Conservation (phyloP, 1,140 invertebrate species). For the Trichonephila clavata region DNA sequence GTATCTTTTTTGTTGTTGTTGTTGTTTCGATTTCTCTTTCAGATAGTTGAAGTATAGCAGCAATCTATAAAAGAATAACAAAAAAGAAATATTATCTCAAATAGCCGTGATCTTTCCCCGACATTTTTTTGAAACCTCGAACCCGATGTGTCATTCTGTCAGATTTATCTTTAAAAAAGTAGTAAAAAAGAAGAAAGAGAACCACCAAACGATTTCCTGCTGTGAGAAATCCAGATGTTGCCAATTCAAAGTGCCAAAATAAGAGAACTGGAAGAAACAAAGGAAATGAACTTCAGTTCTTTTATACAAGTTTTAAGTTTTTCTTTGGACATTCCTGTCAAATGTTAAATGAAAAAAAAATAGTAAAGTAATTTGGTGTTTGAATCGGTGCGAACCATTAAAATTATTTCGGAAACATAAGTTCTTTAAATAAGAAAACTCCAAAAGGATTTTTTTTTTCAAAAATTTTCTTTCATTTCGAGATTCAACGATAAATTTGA, state of each 20-base stretch:
- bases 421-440: no score
- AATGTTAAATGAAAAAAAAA: not conserved
- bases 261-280: conserved; percentile 32
- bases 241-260: conserved; percentile 58
- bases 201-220: conserved; percentile 50
- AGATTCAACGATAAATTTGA: no score
- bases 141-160: conserved; percentile 68
- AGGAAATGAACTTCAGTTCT: conserved; percentile 55
- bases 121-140: conserved; percentile 64
- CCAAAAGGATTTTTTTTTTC: no score
- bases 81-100: conserved; percentile 2
- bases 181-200: conserved; percentile 2
- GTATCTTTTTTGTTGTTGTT: not conserved
- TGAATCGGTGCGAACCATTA: not conserved
- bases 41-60: not conserved
- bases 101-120: conserved; percentile 62
- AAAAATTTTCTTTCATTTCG: no score
- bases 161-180: conserved; percentile 54
- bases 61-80: conserved; percentile 10
- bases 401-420: not conserved
- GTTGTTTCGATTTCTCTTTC: not conserved
- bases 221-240: conserved; percentile 58
- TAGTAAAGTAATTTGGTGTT: not conserved
- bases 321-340: conserved; percentile 11
- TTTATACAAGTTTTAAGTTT: not conserved